Conservation (phyloP, 2,888 invertebrate genomes). For the Escarpia spicata region DNA sequence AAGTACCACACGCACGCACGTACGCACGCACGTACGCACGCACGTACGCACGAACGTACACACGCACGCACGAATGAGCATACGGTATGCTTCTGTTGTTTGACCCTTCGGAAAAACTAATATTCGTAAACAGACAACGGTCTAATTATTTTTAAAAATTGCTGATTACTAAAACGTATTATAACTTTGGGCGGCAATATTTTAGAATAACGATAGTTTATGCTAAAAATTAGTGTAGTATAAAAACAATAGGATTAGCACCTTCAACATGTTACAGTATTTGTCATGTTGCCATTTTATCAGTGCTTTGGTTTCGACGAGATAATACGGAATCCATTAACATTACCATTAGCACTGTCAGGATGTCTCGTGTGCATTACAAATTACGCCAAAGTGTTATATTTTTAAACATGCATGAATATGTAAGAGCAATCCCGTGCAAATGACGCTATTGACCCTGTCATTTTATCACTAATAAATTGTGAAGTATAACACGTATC, state of each 20-base stretch:
- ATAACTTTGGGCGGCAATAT: too few relatives aligned
- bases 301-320: not conserved
- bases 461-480: not conserved
- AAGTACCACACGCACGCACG: not conserved
- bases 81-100: too few relatives aligned
- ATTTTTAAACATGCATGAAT: not conserved
- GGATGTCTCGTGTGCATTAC: not conserved
- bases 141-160: too few relatives aligned
- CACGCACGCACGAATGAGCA: too few relatives aligned
- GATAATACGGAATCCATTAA: not conserved
- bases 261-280: not conserved
- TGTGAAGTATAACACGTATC: not conserved
- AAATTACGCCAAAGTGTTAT: not conserved
- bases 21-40: not conserved
- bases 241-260: too few relatives aligned
- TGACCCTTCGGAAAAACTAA: too few relatives aligned
- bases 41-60: not conserved
- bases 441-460: not conserved
- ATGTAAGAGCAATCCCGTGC: not conserved
- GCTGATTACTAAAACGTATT: too few relatives aligned
- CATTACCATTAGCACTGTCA: not conserved
- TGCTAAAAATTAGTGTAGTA: too few relatives aligned
- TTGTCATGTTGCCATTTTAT: not conserved
- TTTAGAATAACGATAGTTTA: too few relatives aligned
- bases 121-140: too few relatives aligned